Conservation (phyloP, 2,888 invertebrate genomes). For the Pelosia muscerda region DNA sequence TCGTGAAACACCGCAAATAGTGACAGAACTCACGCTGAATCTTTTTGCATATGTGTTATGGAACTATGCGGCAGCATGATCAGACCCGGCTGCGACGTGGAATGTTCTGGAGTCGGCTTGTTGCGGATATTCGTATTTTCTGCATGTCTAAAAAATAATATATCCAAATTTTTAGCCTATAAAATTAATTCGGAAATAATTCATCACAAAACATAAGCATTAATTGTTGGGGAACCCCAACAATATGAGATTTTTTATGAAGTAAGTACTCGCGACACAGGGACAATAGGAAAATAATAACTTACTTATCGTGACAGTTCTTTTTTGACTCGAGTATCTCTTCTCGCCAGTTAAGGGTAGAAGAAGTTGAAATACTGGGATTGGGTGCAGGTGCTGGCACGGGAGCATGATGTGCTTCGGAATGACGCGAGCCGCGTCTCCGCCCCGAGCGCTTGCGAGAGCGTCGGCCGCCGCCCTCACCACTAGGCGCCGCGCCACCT, state of each 20-base stretch:
- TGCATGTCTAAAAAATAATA: conserved; percentile 55
- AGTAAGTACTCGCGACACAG: neutral
- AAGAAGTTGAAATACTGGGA: conserved; percentile 35
- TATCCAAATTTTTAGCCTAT: conserved; percentile 6
- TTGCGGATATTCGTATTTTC: conserved; percentile 70
- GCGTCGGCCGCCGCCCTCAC: conserved; percentile 53
- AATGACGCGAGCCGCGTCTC: conserved; percentile 51
- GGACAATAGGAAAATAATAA: neutral
- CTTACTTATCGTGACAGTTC: conserved; percentile 70
- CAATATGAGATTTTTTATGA: neutral
- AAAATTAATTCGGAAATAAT: too few relatives aligned
- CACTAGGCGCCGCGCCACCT: conserved; percentile 29
- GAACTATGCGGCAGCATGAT: conserved; percentile 78
- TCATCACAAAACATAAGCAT: too few relatives aligned
- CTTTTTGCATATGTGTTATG: conserved; percentile 73
- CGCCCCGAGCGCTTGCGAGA: conserved; percentile 58
- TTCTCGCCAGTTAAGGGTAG: conserved; percentile 80
- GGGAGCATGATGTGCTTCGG: conserved; percentile 40
- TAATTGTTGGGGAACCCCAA: too few relatives aligned
- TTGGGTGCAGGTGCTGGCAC: conserved; percentile 17
- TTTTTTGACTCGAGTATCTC: conserved; percentile 82
- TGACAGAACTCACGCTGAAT: conserved; percentile 65
- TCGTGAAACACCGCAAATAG: neutral
- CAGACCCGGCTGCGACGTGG: conserved; percentile 74
- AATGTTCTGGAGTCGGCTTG: conserved; percentile 70